Percentiles rank a stretch among this genome's conserved stretches.
Evolutionary conservation across 30 jellyfish, hydroid and myxozoan species (phyloP).

Genomic region (Hydractinia symbiolongicarpus): DNA sequence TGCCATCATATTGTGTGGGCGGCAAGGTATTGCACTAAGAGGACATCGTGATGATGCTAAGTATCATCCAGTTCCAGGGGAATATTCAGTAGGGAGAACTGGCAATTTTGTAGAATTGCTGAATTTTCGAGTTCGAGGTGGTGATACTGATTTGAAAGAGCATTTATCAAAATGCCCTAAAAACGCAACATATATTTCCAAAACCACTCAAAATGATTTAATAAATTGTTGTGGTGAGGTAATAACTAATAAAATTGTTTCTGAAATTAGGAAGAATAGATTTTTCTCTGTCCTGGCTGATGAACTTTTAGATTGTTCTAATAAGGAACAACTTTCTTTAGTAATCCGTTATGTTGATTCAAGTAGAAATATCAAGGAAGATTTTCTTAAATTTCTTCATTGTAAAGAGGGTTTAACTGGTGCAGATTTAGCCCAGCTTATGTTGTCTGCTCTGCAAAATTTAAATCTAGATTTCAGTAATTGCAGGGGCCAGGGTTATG

Average conservation of each 20-base stretch:
- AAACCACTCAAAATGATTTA: conserved; percentile 45
- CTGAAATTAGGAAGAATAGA: conserved; percentile 19
- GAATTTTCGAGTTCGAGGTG: conserved; percentile 39
- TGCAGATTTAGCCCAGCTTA: conserved; percentile 10
- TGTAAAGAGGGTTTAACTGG: conserved; percentile 32
- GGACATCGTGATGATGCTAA: conserved; percentile 24
- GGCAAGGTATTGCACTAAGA: conserved; percentile 38
- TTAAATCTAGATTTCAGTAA: conserved; percentile 19
- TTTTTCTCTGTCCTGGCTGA: conserved; percentile 42
- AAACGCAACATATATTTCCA: conserved; percentile 54
- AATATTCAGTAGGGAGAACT: not conserved
- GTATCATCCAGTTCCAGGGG: not conserved
- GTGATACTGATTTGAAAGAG: conserved; percentile 37
- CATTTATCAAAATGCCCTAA: conserved; percentile 35
- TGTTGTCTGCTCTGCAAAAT: conserved; percentile 27
- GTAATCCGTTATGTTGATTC: conserved; percentile 29
- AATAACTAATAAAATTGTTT: conserved; percentile 2
- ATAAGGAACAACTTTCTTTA: conserved; percentile 32
- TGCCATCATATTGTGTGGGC: conserved; percentile 43
- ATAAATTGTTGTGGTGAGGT: conserved; percentile 31
- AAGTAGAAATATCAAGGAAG: conserved; percentile 17
- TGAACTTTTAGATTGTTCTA: conserved; percentile 42
- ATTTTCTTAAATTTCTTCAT: conserved; percentile 23
- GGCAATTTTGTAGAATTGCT: conserved; percentile 52
- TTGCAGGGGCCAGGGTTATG: conserved; percentile 33